Base-by-base conservation (phyloP, 2,888 invertebrate genomes). In the Sarcophaga rosellei region DNA sequence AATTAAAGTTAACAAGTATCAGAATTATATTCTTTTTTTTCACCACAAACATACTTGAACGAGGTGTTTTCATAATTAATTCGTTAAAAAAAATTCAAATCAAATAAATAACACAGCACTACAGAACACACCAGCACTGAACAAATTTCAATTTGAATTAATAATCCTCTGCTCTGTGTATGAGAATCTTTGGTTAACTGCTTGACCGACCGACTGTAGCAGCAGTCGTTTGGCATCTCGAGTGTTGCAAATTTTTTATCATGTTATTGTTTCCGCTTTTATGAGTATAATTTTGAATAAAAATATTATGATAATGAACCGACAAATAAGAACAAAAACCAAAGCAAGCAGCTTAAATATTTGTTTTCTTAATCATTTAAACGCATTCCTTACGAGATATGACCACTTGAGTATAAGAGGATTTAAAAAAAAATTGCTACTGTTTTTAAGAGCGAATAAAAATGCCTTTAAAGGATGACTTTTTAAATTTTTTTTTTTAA, bases 31-130 rank as follows among this genome's bases (percentile, higher is more conserved):
- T 17, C 0, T 21, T 66, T 61, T 57, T 70, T 66, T 61, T 53
- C 4, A 17, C 4, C 61, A 59, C 72, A 70, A 84, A 70, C 8
- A 15, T 25, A 23, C 65, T 70, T 72, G 70, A 79, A 84, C 75
- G 84, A 80, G 84, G 72, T 70, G 47, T 84, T 75, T 79, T 11
- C 72, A 53, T 65, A 76, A 84, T 80, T 80, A 84, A 84, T 84
- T 75, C 79, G 70, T 23, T 47, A 21, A 69, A 79, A 63, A 59
- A 6, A 3, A 45, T 47, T 35, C 10, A 68, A 35, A 61, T 35
- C 44, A 25, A 12, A 62, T n/a, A 15, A 63, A 57, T 20, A 25
- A n/a, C 62, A 15, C 61, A 70, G 4, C 17, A 11, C 35, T 1
- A 11, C 4, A 4, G 25, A 6, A 35, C 8, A 6, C 35, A 35